These are phyloP conservation scores for Hippocampus kuda DNA, from an alignment of 2,797 vertebrate genomes.

Conservation along the genomic window DNA sequence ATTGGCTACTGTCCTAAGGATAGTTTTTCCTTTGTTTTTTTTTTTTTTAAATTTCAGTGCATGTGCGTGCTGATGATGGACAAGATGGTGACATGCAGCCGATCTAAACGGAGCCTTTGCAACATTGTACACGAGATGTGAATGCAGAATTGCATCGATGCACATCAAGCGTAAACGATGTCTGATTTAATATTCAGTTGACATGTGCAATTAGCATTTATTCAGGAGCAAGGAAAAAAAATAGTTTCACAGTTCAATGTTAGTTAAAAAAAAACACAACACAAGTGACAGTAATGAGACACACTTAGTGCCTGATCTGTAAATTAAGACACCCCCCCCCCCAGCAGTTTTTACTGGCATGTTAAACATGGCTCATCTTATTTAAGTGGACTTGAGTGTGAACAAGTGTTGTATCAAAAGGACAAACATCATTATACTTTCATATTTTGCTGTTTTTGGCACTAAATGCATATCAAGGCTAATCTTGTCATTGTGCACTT, in stretches of 20 bases:
- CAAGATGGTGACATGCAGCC: constrained; percentile 37
- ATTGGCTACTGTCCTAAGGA: constrained; percentile 39
- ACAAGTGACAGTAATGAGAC: background rate
- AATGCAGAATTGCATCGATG: background rate
- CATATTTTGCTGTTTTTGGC: no score
- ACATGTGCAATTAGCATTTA: background rate
- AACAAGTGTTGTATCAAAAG: background rate
- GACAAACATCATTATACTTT: background rate
- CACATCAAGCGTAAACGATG: background rate
- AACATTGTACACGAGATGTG: background rate
- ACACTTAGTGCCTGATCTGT: background rate
- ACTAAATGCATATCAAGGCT: background rate
- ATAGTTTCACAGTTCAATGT: background rate
- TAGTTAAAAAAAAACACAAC: background rate
- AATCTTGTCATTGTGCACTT: background rate
- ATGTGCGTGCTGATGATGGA: constrained; percentile 5
- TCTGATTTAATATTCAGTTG: background rate
- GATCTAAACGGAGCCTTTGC: constrained; percentile 31
- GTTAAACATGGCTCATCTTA: background rate
- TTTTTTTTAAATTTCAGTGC: background rate
- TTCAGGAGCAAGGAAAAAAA: background rate
- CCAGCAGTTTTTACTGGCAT: background rate
- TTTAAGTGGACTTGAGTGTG: background rate
- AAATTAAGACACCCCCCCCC: no score
- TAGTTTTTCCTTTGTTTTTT: constrained; percentile 1